phyloP scores from a whole-genome alignment of 2,888 invertebrate genomes.

The Cryptosula pallasiana region DNA sequence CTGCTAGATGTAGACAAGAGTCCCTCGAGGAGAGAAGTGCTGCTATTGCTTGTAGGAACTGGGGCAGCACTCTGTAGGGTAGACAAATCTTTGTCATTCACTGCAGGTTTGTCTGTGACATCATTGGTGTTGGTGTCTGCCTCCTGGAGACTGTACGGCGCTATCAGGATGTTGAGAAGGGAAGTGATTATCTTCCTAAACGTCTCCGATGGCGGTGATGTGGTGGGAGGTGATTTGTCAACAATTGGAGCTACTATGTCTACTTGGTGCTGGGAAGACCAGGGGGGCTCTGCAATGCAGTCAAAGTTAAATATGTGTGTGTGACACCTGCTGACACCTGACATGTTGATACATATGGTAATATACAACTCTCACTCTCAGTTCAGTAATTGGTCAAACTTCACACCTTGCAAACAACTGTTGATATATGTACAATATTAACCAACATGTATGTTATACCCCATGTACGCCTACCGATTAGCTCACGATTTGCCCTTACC shows the following conservation, averaged over 20 bases:
- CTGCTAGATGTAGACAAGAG: neutral
- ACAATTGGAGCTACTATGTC: neutral
- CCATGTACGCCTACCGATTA: too few species aligned
- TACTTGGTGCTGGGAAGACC: constrained; percentile 24
- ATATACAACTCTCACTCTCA: too few species aligned
- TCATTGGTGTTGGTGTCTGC: neutral
- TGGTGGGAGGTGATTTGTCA: neutral
- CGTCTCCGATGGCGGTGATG: neutral
- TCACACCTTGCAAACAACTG: too few species aligned
- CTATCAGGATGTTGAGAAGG: constrained; percentile 9
- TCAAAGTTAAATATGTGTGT: too few species aligned
- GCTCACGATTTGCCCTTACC: too few species aligned
- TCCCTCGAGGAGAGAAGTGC: neutral
- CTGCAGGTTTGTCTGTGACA: neutral
- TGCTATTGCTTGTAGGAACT: neutral
- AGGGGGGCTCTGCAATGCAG: constrained; percentile 22
- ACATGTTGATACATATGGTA: too few species aligned
- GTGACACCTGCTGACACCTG: too few species aligned
- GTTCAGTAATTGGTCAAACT: too few species aligned
- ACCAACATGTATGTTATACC: too few species aligned
- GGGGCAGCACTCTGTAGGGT: neutral
- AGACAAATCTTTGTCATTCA: neutral
- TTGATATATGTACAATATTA: too few species aligned
- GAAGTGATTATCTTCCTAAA: constrained; percentile 15
- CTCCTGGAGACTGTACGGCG: neutral